These are phyloP conservation scores for Zelostemma sp. DNA, from an alignment of 1,140 invertebrate genomes.

Conservation along the genomic window DNA sequence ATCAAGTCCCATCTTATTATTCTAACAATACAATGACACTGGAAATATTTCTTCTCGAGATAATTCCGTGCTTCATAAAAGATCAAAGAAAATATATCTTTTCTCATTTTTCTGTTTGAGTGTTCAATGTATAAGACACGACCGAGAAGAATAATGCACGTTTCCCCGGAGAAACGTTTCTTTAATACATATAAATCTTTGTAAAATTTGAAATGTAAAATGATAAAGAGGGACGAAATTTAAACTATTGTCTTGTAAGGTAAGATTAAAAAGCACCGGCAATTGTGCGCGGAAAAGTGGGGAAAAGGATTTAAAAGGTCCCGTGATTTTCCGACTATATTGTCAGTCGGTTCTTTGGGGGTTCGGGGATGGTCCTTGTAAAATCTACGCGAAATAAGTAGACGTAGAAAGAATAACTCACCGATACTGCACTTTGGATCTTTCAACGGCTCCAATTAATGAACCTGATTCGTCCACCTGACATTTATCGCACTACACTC, in stretches of 20 bases:
- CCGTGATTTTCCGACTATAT: neutral
- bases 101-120: neutral
- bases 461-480: slow-evolving; percentile 18
- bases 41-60: too few species aligned
- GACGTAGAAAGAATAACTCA: slow-evolving; percentile 4
- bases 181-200: neutral
- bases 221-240: neutral
- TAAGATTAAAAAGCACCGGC: neutral
- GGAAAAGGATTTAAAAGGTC: slow-evolving; percentile 5
- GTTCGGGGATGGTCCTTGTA: slow-evolving; percentile 48
- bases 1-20: neutral
- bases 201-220: neutral
- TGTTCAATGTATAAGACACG: neutral
- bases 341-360: slow-evolving; percentile 15
- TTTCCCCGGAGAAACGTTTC: neutral
- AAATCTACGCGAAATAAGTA: slow-evolving; percentile 21
- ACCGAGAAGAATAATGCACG: neutral
- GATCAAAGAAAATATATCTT: too few species aligned
- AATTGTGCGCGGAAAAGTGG: slow-evolving; percentile 13
- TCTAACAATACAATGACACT: neutral
- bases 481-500: slow-evolving; percentile 54
- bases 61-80: too few species aligned
- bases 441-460: slow-evolving; percentile 38
- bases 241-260: neutral
- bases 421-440: slow-evolving; percentile 22